Evolutionary conservation across 2,797 vertebrate species (phyloP).

Genomic region (Chromobotia macracanthus): DNA sequence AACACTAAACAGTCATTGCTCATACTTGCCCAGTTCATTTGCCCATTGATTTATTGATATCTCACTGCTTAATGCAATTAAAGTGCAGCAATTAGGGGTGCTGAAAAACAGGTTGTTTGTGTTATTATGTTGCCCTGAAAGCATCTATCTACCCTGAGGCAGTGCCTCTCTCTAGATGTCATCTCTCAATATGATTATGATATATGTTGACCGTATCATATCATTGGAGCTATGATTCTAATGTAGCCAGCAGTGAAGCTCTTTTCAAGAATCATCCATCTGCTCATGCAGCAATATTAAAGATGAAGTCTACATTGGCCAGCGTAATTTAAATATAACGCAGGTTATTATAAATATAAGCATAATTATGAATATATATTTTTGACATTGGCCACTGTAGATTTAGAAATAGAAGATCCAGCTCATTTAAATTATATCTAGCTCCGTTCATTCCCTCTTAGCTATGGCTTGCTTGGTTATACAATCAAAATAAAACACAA

Average conservation of each 20-base stretch:
- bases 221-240: slow-evolving; percentile 45
- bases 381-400: neutral
- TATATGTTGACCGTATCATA: slow-evolving; percentile 52
- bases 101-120: slow-evolving; percentile 72
- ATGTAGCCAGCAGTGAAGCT: slow-evolving; percentile 33
- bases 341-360: slow-evolving; percentile 3
- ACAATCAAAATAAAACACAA: slow-evolving; percentile 42
- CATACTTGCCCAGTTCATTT: slow-evolving; percentile 76
- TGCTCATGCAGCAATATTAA: neutral
- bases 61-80: slow-evolving; percentile 76
- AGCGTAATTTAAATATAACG: slow-evolving; percentile 25
- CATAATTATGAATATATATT: neutral
- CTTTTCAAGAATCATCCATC: slow-evolving; percentile 43
- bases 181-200: slow-evolving; percentile 51
- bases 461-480: slow-evolving; percentile 34
- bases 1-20: slow-evolving; percentile 68
- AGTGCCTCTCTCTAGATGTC: slow-evolving; percentile 37
- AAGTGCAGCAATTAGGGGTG: slow-evolving; percentile 70
- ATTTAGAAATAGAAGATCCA: slow-evolving; percentile 12
- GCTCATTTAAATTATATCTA: slow-evolving; percentile 26
- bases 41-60: slow-evolving; percentile 80
- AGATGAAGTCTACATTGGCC: slow-evolving; percentile 15
- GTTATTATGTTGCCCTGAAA: slow-evolving; percentile 54
- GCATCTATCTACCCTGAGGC: slow-evolving; percentile 48
- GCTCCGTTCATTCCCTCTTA: slow-evolving; percentile 34